Evolutionary conservation across 2,888 invertebrate genomes (phyloP).

Genomic region (Nesidiocoris tenuis): DNA sequence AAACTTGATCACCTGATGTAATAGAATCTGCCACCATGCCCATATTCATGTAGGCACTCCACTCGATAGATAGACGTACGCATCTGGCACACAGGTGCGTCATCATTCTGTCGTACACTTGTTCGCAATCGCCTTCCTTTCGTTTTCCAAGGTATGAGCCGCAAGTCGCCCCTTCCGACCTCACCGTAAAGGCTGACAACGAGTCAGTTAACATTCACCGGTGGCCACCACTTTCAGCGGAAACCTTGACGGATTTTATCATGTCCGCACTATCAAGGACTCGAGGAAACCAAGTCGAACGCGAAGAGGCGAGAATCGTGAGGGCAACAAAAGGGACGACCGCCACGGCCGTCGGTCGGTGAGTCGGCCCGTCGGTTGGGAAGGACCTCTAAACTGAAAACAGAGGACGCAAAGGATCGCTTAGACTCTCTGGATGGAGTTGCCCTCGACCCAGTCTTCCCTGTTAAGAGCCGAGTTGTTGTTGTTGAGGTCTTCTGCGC

Average conservation of each 20-base stretch:
- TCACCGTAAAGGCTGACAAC: slow-evolving; percentile 34
- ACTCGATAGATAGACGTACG: no score
- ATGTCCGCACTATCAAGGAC: slow-evolving; percentile 38
- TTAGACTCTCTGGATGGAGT: slow-evolving; percentile 12
- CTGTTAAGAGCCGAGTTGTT: background rate
- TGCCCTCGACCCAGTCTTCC: slow-evolving; percentile 41
- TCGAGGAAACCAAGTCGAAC: slow-evolving; percentile 38
- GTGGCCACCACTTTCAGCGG: slow-evolving; percentile 24
- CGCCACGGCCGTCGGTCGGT: background rate
- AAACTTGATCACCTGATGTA: no score
- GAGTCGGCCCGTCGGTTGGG: slow-evolving; percentile 17
- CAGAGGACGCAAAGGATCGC: background rate
- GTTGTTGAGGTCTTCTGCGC: slow-evolving; percentile 9
- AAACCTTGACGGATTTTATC: slow-evolving; percentile 34
- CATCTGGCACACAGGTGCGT: no score
- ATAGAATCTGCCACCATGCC: no score
- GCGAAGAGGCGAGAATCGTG: slow-evolving; percentile 40
- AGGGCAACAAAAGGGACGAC: slow-evolving; percentile 37
- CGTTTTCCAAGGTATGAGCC: slow-evolving; percentile 27
- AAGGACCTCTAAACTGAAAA: slow-evolving; percentile 15
- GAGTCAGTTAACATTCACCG: slow-evolving; percentile 38
- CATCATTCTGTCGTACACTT: no score
- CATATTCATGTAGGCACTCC: no score
- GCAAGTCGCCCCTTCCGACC: background rate
- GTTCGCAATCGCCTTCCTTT: slow-evolving; percentile 12